These are phyloP conservation scores for Bombylius major DNA, from an alignment of 2,888 invertebrate species.

Conservation along the genomic window DNA sequence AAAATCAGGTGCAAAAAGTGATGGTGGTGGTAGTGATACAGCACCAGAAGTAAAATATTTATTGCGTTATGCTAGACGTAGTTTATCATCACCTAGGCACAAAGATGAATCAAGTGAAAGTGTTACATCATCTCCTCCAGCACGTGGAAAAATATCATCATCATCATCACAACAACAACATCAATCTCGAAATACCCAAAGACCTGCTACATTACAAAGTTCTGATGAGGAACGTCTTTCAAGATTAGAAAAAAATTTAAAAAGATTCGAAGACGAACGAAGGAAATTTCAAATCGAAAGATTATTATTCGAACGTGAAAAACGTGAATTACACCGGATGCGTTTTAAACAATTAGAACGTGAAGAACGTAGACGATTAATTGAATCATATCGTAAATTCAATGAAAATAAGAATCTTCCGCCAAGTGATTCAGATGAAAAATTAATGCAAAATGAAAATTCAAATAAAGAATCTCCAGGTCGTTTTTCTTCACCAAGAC, in stretches of 20 bases:
- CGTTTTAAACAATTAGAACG: conserved; percentile 30
- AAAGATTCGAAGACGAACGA: conserved; percentile 33
- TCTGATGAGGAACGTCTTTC: conserved; percentile 19
- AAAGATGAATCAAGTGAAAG: conserved; percentile 33
- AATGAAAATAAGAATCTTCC: conserved; percentile 27
- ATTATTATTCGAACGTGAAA: conserved; percentile 38
- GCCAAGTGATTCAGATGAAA: conserved; percentile 28
- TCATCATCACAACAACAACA: not conserved
- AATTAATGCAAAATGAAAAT: not conserved
- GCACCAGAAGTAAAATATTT: conserved; percentile 21
- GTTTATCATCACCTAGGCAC: conserved; percentile 33
- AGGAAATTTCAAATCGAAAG: conserved; percentile 37
- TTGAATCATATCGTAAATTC: conserved; percentile 29
- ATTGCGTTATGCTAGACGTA: conserved; percentile 25
- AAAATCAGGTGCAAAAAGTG: conserved; percentile 20
- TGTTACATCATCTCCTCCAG: conserved; percentile 18
- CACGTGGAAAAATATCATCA: not conserved
- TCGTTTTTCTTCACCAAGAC: not conserved
- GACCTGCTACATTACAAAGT: not conserved
- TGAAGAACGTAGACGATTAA: conserved; percentile 29
- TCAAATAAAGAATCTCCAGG: not conserved
- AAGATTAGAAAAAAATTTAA: conserved; percentile 30
- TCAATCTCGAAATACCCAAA: not conserved
- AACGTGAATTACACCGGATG: conserved; percentile 38
- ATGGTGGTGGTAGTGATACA: conserved; percentile 22